Base-by-base conservation (phyloP, 2,888 invertebrate species). In the Scelioninae gen. 2 region DNA sequence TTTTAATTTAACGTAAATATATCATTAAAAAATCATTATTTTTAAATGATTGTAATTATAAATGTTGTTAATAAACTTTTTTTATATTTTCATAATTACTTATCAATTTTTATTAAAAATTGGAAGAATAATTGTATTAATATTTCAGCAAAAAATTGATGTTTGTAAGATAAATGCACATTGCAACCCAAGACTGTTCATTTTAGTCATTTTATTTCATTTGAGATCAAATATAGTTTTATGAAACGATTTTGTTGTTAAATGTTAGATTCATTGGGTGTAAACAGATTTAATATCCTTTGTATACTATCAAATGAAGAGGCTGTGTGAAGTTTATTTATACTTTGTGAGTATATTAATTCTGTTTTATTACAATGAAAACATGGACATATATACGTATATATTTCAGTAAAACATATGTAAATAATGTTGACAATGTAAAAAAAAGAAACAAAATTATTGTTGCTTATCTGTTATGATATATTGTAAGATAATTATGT, bases 341-440 rank as follows among this genome's bases (percentile, higher is more conserved):
- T 64, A 46, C 41, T 46, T 45, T 64, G 48, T 61, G 41, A 35
- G 37, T 45, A 63, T 7, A 45, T 25, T 33, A 53, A 10, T 43
- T 43, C n/a, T 15, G 25, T 22, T 43, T 25, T 33, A 35, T 46
- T 7, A 43, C 41, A 39, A 43, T 52, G 22, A 31, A 43, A 11
- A 35, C 3, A 16, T 43, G 33, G 25, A 63, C 33, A 63, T 43
- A 63, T 63, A 39, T n/a, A 52, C 25, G 5, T 28, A 31, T 63
- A 63, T 52, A 52, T 63, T 52, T 63, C 39, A 33, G 35, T 16
- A 52, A 39, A 16, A 13, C 25, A 52, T 43, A 43, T 63, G 52
- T 63, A 63, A 52, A 63, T 63, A 63, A 35, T 52, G 43, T 63
- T 63, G 41, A 52, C 43, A 50, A 63, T 63, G 50, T 63, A 41